Base-by-base conservation (phyloP, 1,140 invertebrate genomes). In the Polyergus mexicanus region DNA sequence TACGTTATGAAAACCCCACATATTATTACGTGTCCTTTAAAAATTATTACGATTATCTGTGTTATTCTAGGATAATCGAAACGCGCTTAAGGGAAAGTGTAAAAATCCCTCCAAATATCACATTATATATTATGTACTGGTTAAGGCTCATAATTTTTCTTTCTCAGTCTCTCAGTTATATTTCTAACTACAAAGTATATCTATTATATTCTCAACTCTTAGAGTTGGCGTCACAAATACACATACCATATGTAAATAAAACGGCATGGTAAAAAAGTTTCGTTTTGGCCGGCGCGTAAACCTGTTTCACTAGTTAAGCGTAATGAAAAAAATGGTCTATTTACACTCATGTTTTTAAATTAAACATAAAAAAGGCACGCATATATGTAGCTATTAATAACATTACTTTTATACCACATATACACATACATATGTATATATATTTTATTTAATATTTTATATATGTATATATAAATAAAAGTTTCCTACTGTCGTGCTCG, bases 31-130 rank as follows among this genome's bases (percentile, higher is more conserved):
- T 16, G 1, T 41, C 0, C 11, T 54, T 65, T 54, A 84, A 28
- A 84, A 35, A 58, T 74, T 44, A 75, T 51, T 47, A 75, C 16
- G 10, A n/a, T 38, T 60, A 7, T 56, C 58, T 66, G 86, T 88
- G 86, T 90, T 90, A 90, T 90, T 88, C 88, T 65, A 86, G 19
- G 83, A 90, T 90, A 80, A 76, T 22, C 25, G 1, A 65, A 44
- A 56, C 47, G 51, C 81, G 71, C 56, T 54, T 84, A 85, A 87
- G 80, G 77, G 76, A 88, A 85, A 68, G 51, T 76, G 25, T 74
- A 69, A 86, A 90, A 72, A 69, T 87, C 83, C 54, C 86, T 77
- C 16, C 75, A 74, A 80, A 25, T 90, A 90, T 90, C 86, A 90
- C 89, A 90, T 84, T 63, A 76, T 65, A 84, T 72, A 32, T 83